Base-by-base conservation (phyloP, 2,888 invertebrate species). In the Erynnis tages region DNA sequence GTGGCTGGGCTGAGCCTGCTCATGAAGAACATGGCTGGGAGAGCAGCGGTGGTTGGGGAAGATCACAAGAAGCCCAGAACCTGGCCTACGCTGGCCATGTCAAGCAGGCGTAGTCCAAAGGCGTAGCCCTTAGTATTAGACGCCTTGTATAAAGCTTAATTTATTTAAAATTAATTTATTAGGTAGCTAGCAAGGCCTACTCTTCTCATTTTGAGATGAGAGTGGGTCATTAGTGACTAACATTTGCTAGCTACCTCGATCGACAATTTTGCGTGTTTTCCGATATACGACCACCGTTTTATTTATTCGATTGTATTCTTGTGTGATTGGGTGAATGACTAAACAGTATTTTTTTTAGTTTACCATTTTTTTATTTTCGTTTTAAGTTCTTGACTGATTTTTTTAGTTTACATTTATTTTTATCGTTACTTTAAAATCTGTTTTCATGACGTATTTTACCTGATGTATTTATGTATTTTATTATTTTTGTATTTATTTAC, bases 1-100 rank as follows among this genome's bases (percentile, higher is more conserved):
- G 94, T 66, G 95, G 95, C 60, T 94, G 94, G 65, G 91, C 94
- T 1, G 91, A 93, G 38, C 93, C 93, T 56, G 83, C 92, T 34
- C 93, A 93, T 65, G 92, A 92, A 60, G 88, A 90, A 29, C 89
- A 91, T 2, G 87, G 88, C 4, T 85, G 88, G 85, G 85, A 86
- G 38, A 80, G 69, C 65, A 86, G 73, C 27, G 91, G 92, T 61
- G 91, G 89, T 13, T 94, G 93, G 81, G 94, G 94, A 55, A 90
- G 95, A 65, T 86, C 94, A 52, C 85, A 92, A 48, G 91, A 93
- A 43, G 91, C 92, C 34, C 92, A 93, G 58, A 91, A 92, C 55
- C 68, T 95, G 67, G 94, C 95, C 13, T 96, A 95, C 71, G 91
- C 90, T 57, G 94, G 91, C 50, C 91, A 93, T 66, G 71, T 70